Conservation (phyloP, 1,140 invertebrate genomes). For the Coenobita brevimanus region DNA sequence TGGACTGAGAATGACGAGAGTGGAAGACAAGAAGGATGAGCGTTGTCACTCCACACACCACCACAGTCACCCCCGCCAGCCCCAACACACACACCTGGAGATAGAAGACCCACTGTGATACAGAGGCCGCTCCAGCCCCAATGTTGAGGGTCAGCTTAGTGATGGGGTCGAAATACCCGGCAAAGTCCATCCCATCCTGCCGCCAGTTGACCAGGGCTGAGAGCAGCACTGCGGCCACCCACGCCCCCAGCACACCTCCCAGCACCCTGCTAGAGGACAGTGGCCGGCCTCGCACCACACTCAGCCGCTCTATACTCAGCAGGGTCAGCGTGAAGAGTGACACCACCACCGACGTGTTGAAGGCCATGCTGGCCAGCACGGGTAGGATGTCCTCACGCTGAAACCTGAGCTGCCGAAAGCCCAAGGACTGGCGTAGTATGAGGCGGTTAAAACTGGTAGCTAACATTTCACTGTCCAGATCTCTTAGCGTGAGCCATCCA, state of each 20-base stretch:
- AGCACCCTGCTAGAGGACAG: not conserved
- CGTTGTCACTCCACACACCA: not conserved
- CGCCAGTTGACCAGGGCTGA: conserved; percentile 6
- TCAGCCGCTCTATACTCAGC: not conserved
- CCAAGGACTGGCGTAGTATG: not conserved
- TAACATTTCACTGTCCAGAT: not conserved
- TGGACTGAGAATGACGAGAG: not conserved
- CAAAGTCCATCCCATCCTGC: not conserved
- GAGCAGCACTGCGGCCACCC: not conserved
- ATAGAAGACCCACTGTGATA: conserved; percentile 6
- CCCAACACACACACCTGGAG: not conserved
- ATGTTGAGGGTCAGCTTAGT: conserved; percentile 15
- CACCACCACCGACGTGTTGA: not conserved
- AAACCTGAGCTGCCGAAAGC: conserved; percentile 16
- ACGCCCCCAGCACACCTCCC: not conserved
- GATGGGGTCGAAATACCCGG: conserved; percentile 21
- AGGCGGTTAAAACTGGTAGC: not conserved
- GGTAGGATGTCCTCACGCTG: not conserved
- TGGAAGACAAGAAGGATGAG: not conserved
- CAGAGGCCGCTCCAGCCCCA: not conserved
- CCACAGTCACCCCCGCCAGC: not conserved
- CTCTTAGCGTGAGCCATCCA: not conserved
- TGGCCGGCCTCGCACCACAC: not conserved
- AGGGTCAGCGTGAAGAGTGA: conserved; percentile 11
- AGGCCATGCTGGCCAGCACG: not conserved